Evolutionary conservation across 2,888 invertebrate genomes (phyloP).

Genomic region (Pteria penguin): DNA sequence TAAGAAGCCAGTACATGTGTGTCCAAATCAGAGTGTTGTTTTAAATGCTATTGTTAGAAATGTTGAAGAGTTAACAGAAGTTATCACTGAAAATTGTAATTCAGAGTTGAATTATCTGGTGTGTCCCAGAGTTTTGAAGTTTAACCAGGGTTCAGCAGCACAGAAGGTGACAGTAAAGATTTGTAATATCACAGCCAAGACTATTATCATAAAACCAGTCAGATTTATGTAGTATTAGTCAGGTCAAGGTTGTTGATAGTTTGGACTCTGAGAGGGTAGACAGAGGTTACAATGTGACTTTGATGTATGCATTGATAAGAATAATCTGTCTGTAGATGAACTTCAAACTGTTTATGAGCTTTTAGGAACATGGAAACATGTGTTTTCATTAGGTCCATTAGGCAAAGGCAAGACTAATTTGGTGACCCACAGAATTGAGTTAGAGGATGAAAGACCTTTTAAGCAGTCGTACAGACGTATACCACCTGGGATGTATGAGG

Average conservation of each 20-base stretch:
- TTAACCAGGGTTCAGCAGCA: not conserved
- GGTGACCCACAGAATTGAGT: slow-evolving; percentile 37
- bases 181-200: slow-evolving; percentile 38
- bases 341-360: not conserved
- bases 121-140: slow-evolving; percentile 15
- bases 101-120: not conserved
- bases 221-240: slow-evolving; percentile 1
- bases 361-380: slow-evolving; percentile 22
- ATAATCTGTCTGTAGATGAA: slow-evolving; percentile 11
- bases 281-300: not conserved
- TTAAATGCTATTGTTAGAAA: slow-evolving; percentile 19
- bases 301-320: slow-evolving; percentile 4
- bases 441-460: slow-evolving; percentile 31
- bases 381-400: slow-evolving; percentile 11
- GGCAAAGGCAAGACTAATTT: slow-evolving; percentile 29
- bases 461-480: slow-evolving; percentile 33
- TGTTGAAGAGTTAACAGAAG: too few relatives aligned
- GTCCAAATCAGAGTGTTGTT: slow-evolving; percentile 11
- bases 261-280: slow-evolving; percentile 9
- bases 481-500: slow-evolving; percentile 35
- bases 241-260: slow-evolving; percentile 31
- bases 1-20: slow-evolving; percentile 6
- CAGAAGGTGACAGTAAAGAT: slow-evolving; percentile 24
- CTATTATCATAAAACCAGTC: slow-evolving; percentile 27
- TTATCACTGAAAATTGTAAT: slow-evolving; percentile 22